These are phyloP conservation scores for Lymantria monacha DNA, from an alignment of 2,888 invertebrate genomes.

Conservation along the genomic window DNA sequence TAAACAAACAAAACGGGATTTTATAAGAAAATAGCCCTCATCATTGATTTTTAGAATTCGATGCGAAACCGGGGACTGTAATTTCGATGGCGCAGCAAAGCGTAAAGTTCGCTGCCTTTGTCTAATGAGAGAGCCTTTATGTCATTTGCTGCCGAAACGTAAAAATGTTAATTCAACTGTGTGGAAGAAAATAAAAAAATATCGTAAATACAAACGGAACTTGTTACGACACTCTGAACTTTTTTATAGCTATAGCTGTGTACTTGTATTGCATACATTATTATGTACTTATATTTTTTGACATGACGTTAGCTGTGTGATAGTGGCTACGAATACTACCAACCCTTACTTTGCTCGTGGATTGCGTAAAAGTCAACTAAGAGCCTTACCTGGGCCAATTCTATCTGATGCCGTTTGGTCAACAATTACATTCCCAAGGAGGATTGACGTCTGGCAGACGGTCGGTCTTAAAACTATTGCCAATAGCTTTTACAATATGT, in stretches of 20 bases:
- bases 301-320: too few species aligned
- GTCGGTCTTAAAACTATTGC: too few species aligned
- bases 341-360: too few species aligned
- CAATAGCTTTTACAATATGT: too few species aligned
- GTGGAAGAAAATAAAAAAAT: slow-evolving; percentile 43
- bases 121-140: slow-evolving; percentile 55
- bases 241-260: slow-evolving; percentile 4
- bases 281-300: background rate
- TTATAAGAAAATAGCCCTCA: too few species aligned
- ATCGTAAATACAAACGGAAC: slow-evolving; percentile 52
- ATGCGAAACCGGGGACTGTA: slow-evolving; percentile 23
- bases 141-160: slow-evolving; percentile 55
- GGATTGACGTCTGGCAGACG: too few species aligned
- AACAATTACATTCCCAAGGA: too few species aligned
- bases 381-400: too few species aligned
- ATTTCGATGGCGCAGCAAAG: slow-evolving; percentile 41
- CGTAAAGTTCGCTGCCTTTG: slow-evolving; percentile 42
- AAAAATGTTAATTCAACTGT: slow-evolving; percentile 67
- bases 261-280: background rate
- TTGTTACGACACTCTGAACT: slow-evolving; percentile 15
- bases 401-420: too few species aligned
- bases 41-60: background rate
- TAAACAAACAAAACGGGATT: too few species aligned
- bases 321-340: too few species aligned
- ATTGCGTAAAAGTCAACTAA: too few species aligned